Conservation (phyloP, 2,888 invertebrate genomes). For the Diploptera punctata region DNA sequence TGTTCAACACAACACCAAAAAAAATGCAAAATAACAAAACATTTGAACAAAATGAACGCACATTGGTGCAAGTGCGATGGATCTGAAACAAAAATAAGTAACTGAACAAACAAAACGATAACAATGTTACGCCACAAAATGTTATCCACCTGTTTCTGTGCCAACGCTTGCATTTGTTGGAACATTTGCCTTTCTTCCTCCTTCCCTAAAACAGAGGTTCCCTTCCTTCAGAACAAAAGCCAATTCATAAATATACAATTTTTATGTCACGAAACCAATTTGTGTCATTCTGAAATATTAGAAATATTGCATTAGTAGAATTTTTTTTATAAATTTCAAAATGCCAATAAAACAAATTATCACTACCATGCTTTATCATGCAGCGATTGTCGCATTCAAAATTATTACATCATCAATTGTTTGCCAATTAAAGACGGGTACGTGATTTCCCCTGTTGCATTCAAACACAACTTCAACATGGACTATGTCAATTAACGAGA, state of each 20-base stretch:
- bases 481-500: too few relatives aligned
- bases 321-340: too few relatives aligned
- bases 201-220: conserved; percentile 77
- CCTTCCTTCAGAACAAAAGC: conserved; percentile 32
- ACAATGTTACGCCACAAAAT: conserved; percentile 45
- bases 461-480: too few relatives aligned
- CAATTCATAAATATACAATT: conserved; percentile 28
- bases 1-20: conserved; percentile 35
- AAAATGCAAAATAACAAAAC: conserved; percentile 32
- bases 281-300: conserved; percentile 12
- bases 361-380: conserved; percentile 19
- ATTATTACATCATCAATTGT: too few relatives aligned
- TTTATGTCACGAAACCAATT: conserved; percentile 9
- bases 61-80: background rate
- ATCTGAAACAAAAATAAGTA: conserved; percentile 1
- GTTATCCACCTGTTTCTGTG: conserved; percentile 89
- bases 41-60: conserved; percentile 9
- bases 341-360: background rate
- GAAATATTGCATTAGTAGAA: conserved; percentile 20
- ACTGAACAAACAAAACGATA: conserved; percentile 31
- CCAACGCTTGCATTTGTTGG: conserved; percentile 96
- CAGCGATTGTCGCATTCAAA: too few relatives aligned
- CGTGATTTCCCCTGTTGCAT: too few relatives aligned
- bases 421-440: too few relatives aligned
- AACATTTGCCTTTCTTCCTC: conserved; percentile 96